Evolutionary conservation across 2,888 invertebrate genomes (phyloP), one percentile per base, ranked within the genome.

Genomic region (Halocaridina rubra): DNA sequence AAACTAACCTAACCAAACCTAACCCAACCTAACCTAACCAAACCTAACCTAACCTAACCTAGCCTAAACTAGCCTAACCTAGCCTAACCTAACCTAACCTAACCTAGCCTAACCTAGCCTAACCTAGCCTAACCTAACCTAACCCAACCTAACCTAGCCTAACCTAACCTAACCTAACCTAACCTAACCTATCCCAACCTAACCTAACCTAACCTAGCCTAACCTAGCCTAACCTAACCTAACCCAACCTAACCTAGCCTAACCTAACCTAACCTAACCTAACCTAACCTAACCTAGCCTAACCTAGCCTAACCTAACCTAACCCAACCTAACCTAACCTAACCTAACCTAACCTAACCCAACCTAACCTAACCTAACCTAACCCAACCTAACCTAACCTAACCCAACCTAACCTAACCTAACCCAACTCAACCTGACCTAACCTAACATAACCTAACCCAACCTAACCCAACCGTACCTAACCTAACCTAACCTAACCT

Each of bases 371-470:
- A 81, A 86, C 88, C 85, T 88, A 88, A 88, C 87, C 85, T 88
- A 88, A 88, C 87, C 88, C 71, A 85, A 88, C 88, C 87, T 81
- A 86, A 88, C 85, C 86, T 88, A 88, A 88, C 88, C 85, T 85
- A 88, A 69, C 88, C 87, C 53, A 86, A 86, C 88, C 81, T 88
- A 88, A 88, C 88, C 88, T 88, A 88, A 88, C 88, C 88, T 86
- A 88, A 88, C 88, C 88, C 85, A 88, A 88, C 88, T 84, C 81
- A 88, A 81, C 88, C 85, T 78, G 81, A 86, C 85, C 88, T 88
- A 88, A 88, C 88, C 88, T 88, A 88, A 85, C 88, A 84, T 88
- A 88, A 88, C 88, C 88, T 86, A 88, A 85, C 85, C 88, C 77
- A 80, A 85, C 85, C 88, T 85, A 80, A 85, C 85, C 78, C 86